Evolutionary conservation across 2,888 invertebrate genomes (phyloP), one percentile per base, ranked within the genome.

Genomic region (Catocala sponsa): DNA sequence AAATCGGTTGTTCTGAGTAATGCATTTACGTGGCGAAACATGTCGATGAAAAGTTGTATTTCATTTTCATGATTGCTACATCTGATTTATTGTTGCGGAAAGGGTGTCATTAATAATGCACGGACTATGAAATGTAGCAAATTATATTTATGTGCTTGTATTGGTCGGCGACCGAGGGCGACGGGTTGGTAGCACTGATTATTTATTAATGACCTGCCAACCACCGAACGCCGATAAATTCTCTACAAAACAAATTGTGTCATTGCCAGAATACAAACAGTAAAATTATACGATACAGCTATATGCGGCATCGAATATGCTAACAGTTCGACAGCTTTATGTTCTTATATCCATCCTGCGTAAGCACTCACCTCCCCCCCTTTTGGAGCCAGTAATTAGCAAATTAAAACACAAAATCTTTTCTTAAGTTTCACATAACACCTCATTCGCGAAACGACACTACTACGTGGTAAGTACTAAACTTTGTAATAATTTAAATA

Each of bases 121-220:
- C 52, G 68, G 49, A 63, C 69, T 69, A 63, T 63, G 66, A 63
- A 67, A 76, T 76, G 72, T 72, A 78, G 62, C 68, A 72, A 72
- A 72, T 68, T 68, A 61, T 65, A 72, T 72, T 70, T 63, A 70
- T 76, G 70, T 74, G 66, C 68, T 69, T 73, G 65, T 76, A 64
- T 70, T 66, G 57, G 55, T 43, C 60, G 65, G 64, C 62, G 63
- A 63, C 61, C 51, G 65, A 64, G 56, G 65, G 65, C 68, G 69
- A 72, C 68, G 68, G 80, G 79, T 76, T 81, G 83, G 81, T 80
- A 80, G 77, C 85, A 76, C 88, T 91, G 90, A 92, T 92, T 91
- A 90, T 88, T 88, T 91, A 91, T 91, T 92, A 88, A 92, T 90
- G 91, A 86, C 86, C 74, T 68, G 67, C 70, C 81, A 76, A 77